A percentile compares a stretch with the other conserved stretches of the same genome.
phyloP scores from a whole-genome alignment of 1,140 invertebrate genomes.

The Aethina tumida region DNA sequence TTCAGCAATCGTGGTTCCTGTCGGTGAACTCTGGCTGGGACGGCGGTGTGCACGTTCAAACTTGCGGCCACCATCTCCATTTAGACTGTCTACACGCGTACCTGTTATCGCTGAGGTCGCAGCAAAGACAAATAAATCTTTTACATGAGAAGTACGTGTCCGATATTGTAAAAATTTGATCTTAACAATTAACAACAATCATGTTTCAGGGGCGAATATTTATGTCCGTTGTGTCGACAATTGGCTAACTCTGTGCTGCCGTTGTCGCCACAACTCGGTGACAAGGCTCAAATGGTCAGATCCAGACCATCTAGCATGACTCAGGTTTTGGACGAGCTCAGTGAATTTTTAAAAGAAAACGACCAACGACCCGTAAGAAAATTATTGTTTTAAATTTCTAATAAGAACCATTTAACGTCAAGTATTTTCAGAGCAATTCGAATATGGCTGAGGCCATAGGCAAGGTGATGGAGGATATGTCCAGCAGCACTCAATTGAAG shows the following conservation, averaged over 20 bases:
- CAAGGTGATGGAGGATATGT: conserved; percentile 90
- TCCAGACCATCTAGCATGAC: conserved; percentile 43
- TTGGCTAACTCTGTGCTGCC: conserved; percentile 88
- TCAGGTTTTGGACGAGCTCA: conserved; percentile 47
- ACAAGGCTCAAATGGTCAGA: conserved; percentile 52
- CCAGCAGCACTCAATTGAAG: conserved; percentile 61
- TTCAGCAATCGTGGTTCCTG: conserved; percentile 63
- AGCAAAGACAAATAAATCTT: conserved; percentile 61
- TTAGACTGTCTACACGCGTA: conserved; percentile 87
- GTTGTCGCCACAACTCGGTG: conserved; percentile 68
- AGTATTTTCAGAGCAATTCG: conserved; percentile 41
- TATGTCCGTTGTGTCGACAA: conserved; percentile 89
- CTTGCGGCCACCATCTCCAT: conserved; percentile 93
- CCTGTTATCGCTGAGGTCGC: conserved; percentile 65
- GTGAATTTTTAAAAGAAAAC: conserved; percentile 57
- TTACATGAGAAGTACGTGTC: conserved; percentile 52
- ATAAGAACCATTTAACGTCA: neutral
- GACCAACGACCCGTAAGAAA: conserved; percentile 49
- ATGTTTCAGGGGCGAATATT: conserved; percentile 71
- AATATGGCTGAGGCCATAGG: conserved; percentile 69
- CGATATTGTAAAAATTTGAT: conserved; percentile 4
- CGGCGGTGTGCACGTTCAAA: conserved; percentile 89
- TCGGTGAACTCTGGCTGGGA: conserved; percentile 85
- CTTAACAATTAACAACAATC: conserved; percentile 3
- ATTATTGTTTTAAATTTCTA: neutral